phyloP scores from a whole-genome alignment of 2,113 vertebrate species.

The Nanorana parkeri region DNA sequence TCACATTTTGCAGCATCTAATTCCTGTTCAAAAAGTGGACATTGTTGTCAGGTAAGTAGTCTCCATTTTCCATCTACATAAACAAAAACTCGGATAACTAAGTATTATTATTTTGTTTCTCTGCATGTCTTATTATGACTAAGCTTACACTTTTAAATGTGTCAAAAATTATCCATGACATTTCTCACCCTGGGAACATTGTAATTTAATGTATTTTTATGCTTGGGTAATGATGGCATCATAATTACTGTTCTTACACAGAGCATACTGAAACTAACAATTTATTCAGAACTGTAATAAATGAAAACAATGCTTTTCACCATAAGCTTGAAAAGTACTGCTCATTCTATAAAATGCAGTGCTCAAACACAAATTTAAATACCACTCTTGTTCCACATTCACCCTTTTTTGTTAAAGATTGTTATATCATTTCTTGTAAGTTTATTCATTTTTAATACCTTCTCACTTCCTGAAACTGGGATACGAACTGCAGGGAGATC shows the following conservation, averaged over 20 bases:
- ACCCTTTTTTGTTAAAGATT: too few species aligned
- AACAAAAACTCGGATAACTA: too few species aligned
- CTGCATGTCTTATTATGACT: background rate
- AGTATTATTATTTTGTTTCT: background rate
- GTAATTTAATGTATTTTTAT: conserved; percentile 28
- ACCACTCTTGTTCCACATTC: too few species aligned
- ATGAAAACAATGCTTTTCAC: conserved; percentile 18
- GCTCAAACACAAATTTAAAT: too few species aligned
- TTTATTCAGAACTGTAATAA: background rate
- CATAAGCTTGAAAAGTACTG: background rate
- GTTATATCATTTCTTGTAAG: too few species aligned
- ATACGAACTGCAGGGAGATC: too few species aligned
- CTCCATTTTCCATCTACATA: too few species aligned
- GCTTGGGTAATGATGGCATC: conserved; percentile 9
- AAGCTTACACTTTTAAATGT: background rate
- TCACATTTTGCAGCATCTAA: too few species aligned
- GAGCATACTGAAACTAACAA: conserved; percentile 12
- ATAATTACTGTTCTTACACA: conserved; percentile 10
- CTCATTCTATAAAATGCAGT: background rate
- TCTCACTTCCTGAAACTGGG: too few species aligned
- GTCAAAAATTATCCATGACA: background rate
- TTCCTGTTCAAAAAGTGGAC: too few species aligned
- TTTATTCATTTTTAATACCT: too few species aligned
- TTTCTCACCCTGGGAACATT: background rate
- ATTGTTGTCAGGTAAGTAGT: too few species aligned